Percentiles rank a stretch among this genome's conserved stretches.
phyloP scores from a whole-genome alignment of 2,113 vertebrate genomes.

The Pseudopipra pipra region DNA sequence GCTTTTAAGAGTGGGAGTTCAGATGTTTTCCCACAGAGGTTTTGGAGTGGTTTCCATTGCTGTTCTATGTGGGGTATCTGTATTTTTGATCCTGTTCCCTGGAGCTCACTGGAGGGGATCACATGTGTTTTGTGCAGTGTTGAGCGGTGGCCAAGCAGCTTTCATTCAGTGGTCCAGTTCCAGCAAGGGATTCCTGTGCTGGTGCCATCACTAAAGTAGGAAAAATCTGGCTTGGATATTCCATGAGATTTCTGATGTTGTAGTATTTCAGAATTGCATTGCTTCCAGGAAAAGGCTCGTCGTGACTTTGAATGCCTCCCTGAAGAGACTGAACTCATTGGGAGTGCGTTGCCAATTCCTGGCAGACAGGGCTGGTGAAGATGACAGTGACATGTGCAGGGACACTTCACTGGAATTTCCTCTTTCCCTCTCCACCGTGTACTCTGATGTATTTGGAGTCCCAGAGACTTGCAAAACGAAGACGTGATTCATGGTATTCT shows the following conservation, averaged over 20 bases:
- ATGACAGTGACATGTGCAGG: neutral
- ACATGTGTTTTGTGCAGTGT: rapidly evolving
- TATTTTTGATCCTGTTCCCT: neutral
- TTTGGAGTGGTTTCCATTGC: neutral
- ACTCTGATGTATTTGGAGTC: neutral
- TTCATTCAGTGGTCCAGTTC: neutral
- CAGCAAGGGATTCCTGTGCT: neutral
- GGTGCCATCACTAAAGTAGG: neutral
- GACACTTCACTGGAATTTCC: neutral
- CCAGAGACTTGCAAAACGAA: rapidly evolving
- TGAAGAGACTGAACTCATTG: neutral
- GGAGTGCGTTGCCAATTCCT: neutral
- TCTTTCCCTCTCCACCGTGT: neutral
- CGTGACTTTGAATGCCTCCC: slow-evolving; percentile 9
- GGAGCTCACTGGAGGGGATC: neutral
- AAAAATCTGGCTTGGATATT: neutral
- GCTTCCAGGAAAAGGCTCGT: slow-evolving; percentile 3
- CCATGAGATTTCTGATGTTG: neutral
- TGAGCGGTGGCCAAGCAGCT: neutral
- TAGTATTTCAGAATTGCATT: neutral
- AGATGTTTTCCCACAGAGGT: neutral
- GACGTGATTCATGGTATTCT: neutral
- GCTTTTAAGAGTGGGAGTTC: neutral
- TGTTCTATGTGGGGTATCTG: neutral
- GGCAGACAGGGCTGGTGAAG: neutral